These are phyloP conservation scores for Notarius quadriscutis DNA, from an alignment of 2,113 vertebrate genomes.

Conservation along the genomic window DNA sequence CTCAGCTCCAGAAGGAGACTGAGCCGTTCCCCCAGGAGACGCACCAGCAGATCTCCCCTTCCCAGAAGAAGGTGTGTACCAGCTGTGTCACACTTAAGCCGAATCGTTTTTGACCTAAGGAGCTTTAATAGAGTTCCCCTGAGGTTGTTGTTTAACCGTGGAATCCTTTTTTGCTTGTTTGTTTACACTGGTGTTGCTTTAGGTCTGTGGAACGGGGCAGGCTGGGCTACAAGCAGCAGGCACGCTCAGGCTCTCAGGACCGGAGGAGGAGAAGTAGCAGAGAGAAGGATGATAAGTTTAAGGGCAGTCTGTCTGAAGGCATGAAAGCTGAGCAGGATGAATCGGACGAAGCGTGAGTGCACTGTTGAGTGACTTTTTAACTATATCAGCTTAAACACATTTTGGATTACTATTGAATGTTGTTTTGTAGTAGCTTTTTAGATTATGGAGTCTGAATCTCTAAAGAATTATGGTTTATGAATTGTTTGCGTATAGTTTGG, in stretches of 20 bases:
- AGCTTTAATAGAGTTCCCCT: not conserved
- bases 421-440: not conserved
- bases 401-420: not conserved
- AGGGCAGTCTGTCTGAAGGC: slow-evolving; percentile 97
- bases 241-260: slow-evolving; percentile 84
- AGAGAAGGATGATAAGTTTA: slow-evolving; percentile 94
- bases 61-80: slow-evolving; percentile 79
- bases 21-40: slow-evolving; percentile 80
- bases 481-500: slow-evolving; percentile 73
- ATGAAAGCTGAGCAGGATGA: slow-evolving; percentile 96
- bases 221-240: slow-evolving; percentile 80
- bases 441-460: not conserved
- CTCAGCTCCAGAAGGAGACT: slow-evolving; percentile 60
- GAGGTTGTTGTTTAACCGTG: not conserved
- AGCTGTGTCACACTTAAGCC: not conserved
- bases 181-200: not conserved
- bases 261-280: slow-evolving; percentile 82
- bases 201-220: slow-evolving; percentile 80
- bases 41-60: slow-evolving; percentile 84
- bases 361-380: not conserved
- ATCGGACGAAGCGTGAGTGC: slow-evolving; percentile 88
- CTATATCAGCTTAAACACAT: not conserved
- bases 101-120: no score
- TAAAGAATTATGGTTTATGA: not conserved
- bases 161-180: not conserved